Conservation (phyloP, 2,797 vertebrate genomes). For the Hippopotamyrus pictus region DNA sequence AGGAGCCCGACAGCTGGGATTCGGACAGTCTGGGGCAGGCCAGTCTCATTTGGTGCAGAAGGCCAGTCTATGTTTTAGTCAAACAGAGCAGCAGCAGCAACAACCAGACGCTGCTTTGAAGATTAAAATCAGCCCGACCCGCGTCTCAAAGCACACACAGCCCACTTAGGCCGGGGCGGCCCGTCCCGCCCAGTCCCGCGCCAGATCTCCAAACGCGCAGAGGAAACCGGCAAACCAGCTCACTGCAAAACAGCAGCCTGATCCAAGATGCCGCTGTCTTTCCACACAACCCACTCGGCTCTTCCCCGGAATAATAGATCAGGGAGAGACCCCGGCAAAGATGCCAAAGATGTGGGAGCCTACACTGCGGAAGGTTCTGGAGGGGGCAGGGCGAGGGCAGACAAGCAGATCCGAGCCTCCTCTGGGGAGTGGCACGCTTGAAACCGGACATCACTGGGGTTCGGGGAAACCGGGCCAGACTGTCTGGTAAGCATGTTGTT, state of each 20-base stretch:
- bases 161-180: slow-evolving; percentile 49
- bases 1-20: neutral
- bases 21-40: neutral
- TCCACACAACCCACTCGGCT: slow-evolving; percentile 57
- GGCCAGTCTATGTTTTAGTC: neutral
- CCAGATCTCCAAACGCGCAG: slow-evolving; percentile 44
- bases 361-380: slow-evolving; percentile 62
- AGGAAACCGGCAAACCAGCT: slow-evolving; percentile 62
- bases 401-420: neutral
- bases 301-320: slow-evolving; percentile 66
- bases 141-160: slow-evolving; percentile 45
- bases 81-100: neutral
- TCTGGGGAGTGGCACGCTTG: neutral
- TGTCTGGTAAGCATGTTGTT: neutral
- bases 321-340: slow-evolving; percentile 64
- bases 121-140: slow-evolving; percentile 6
- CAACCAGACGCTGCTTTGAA: slow-evolving; percentile 1
- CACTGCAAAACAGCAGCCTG: slow-evolving; percentile 51
- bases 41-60: neutral
- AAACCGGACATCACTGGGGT: neutral
- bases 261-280: slow-evolving; percentile 61
- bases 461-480: neutral
- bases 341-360: slow-evolving; percentile 72
- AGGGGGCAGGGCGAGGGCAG: slow-evolving; percentile 47
- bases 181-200: slow-evolving; percentile 56